Conservation (phyloP, 2,888 invertebrate genomes). For the Tetrapedia diversipes region DNA sequence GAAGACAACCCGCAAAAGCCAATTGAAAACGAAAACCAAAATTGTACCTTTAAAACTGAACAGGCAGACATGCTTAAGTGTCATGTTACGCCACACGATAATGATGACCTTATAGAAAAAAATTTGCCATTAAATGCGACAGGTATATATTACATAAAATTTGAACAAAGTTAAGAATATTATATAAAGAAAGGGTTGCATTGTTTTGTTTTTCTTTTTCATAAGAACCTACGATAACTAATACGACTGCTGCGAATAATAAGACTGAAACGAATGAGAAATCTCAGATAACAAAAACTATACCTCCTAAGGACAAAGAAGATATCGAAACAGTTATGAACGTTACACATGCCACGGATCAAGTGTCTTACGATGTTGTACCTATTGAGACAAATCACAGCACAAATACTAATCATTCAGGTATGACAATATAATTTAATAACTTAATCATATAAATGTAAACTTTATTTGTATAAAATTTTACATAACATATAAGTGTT, state of each 20-base stretch:
- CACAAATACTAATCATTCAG: slow-evolving; percentile 3
- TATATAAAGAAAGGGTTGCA: background rate
- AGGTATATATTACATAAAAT: slow-evolving; percentile 18
- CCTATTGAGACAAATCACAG: background rate
- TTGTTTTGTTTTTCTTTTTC: background rate
- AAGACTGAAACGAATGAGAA: slow-evolving; percentile 12
- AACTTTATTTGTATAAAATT: background rate
- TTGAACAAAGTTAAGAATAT: background rate
- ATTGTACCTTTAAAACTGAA: slow-evolving; percentile 34
- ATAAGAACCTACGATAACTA: slow-evolving; percentile 11
- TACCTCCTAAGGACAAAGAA: background rate
- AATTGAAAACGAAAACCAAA: slow-evolving; percentile 10
- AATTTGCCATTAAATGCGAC: background rate
- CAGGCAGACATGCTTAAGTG: slow-evolving; percentile 34
- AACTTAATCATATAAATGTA: background rate
- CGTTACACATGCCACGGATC: background rate
- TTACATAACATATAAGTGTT: background rate
- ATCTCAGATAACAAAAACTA: slow-evolving; percentile 9
- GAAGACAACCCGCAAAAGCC: too few species aligned
- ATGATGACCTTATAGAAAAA: slow-evolving; percentile 8
- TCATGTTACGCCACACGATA: slow-evolving; percentile 22
- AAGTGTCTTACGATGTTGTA: background rate
- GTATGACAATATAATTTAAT: slow-evolving; percentile 14
- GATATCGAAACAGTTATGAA: background rate
- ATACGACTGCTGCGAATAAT: background rate